Evolutionary conservation across 2,888 invertebrate species (phyloP).

Genomic region (Pyrocoelia pectoralis): DNA sequence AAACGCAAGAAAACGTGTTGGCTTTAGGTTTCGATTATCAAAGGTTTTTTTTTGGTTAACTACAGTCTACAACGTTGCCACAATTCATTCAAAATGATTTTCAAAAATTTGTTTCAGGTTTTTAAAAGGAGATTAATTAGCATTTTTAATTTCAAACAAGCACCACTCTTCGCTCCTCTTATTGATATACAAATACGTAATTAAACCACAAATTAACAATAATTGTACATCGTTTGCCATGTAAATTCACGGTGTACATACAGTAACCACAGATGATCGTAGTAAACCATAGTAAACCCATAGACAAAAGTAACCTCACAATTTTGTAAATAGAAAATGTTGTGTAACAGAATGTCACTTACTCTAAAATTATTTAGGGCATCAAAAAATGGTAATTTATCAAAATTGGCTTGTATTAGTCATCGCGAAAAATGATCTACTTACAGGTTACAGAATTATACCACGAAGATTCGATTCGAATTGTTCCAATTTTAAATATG

Average conservation of each 20-base stretch:
- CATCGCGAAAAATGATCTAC: neutral
- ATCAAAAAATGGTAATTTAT: slow-evolving; percentile 5
- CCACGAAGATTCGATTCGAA: neutral
- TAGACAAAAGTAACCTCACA: too few species aligned
- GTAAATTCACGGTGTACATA: too few species aligned
- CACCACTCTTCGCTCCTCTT: too few species aligned
- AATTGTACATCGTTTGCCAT: too few species aligned
- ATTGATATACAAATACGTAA: too few species aligned
- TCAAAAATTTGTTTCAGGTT: too few species aligned
- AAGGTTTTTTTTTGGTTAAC: neutral
- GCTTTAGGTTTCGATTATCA: neutral
- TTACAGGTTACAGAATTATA: neutral
- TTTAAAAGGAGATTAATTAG: too few species aligned
- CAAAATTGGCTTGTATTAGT: neutral
- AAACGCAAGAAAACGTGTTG: neutral
- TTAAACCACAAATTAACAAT: too few species aligned
- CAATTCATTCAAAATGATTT: too few species aligned
- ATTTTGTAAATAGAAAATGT: neutral
- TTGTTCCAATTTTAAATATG: slow-evolving; percentile 54
- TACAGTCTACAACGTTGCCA: neutral
- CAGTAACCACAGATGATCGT: too few species aligned
- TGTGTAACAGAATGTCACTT: slow-evolving; percentile 9
- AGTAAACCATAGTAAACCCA: too few species aligned
- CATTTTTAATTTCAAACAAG: too few species aligned
- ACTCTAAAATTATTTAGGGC: neutral